Conservation (phyloP, 2,888 invertebrate genomes). For the Sycophila texana region DNA sequence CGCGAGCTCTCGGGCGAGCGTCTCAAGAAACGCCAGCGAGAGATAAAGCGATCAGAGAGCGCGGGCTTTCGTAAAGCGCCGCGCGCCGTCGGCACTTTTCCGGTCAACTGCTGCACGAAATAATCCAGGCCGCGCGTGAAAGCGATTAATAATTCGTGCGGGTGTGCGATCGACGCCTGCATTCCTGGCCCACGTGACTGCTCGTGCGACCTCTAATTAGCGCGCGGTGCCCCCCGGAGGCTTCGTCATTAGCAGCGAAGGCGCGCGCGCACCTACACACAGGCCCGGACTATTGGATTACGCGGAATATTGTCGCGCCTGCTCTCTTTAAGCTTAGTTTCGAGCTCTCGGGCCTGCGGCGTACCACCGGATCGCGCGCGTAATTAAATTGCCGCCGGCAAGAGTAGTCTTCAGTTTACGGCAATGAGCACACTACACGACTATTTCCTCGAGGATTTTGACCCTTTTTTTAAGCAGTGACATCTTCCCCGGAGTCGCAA, state of each 20-base stretch:
- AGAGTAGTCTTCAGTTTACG: not conserved
- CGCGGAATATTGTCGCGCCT: not conserved
- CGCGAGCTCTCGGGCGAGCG: too few species aligned
- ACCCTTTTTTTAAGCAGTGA: too few species aligned
- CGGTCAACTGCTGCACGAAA: too few species aligned
- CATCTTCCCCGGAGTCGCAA: too few species aligned
- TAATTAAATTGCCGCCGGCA: not conserved
- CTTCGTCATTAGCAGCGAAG: conserved; percentile 2
- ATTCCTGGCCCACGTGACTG: not conserved
- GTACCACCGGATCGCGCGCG: not conserved
- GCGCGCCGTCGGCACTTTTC: too few species aligned
- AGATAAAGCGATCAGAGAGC: too few species aligned
- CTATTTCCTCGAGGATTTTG: too few species aligned
- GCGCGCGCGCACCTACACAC: not conserved
- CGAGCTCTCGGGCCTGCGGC: not conserved
- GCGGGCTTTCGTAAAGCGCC: too few species aligned
- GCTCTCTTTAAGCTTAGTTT: not conserved
- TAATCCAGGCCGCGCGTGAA: too few species aligned
- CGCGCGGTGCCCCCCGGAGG: not conserved
- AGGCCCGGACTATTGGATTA: not conserved
- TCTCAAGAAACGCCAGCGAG: too few species aligned
- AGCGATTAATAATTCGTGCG: too few species aligned
- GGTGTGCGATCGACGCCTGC: not conserved
- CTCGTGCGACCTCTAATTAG: conserved; percentile 26
- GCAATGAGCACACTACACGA: too few species aligned